These are phyloP conservation scores for Molossus molossus DNA, from an alignment of 2,797 vertebrate genomes.

Conservation along the genomic window DNA sequence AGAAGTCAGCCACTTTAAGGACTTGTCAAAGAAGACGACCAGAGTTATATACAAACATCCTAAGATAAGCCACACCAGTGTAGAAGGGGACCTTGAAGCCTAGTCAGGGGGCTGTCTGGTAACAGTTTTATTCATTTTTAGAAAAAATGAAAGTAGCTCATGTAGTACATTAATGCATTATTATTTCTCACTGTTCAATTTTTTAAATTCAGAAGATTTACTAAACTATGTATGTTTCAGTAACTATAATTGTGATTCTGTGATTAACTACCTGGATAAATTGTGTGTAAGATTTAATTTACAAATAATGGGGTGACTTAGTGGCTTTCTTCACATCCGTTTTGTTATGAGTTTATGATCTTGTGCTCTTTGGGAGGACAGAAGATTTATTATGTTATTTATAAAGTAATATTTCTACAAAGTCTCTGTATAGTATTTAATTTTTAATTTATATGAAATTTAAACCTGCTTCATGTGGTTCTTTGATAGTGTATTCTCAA, in stretches of 20 bases:
- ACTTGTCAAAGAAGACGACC: no score
- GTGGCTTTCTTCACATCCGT: not conserved
- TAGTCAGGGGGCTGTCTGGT: no score
- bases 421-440: not conserved
- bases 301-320: not conserved
- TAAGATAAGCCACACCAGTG: no score
- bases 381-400: not conserved
- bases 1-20: no score
- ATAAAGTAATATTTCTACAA: not conserved
- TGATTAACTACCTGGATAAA: slow-evolving; percentile 15
- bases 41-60: no score
- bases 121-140: not conserved
- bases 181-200: slow-evolving; percentile 5
- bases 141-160: not conserved
- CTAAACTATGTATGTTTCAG: not conserved
- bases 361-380: not conserved
- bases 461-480: not conserved
- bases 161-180: not conserved
- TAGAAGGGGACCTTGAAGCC: no score
- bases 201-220: slow-evolving; percentile 45
- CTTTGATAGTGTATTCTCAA: not conserved
- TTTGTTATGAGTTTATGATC: not conserved
- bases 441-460: not conserved
- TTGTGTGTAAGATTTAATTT: not conserved
- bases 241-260: not conserved